Evolutionary conservation across 2,888 invertebrate genomes (phyloP), one percentile per base, ranked within the genome.

Genomic region (Allolobophora icterica): DNA sequence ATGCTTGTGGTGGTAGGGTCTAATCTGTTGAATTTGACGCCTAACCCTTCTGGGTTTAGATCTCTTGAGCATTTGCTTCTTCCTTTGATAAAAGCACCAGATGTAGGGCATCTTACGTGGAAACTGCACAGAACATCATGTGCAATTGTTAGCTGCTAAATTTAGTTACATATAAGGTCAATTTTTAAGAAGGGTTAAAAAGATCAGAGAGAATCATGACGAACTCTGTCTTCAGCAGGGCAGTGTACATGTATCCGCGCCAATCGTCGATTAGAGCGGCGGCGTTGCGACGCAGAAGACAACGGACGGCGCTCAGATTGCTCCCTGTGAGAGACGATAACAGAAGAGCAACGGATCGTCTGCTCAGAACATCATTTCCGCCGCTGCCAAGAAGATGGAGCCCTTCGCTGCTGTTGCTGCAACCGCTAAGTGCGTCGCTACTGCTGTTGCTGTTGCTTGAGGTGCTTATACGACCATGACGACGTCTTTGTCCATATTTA

Each of bases 381-480:
- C 30, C n/a, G n/a, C 71, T 4, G 0, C 71, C 24, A 6, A n/a
- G n/a, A n/a, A n/a, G n/a, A n/a, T n/a, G n/a, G n/a, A n/a, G n/a
- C n/a, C n/a, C n/a, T 71, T 8, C 71, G 30, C 71, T 71, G 71
- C 71, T 71, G 30, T 71, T n/a, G 71, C 71, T 17, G 30, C n/a
- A n/a, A 71, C n/a, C 71, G 71, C 8, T 71, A 71, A 71, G 30
- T 71, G 71, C 71, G 71, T n/a, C n/a, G 38, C 38, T 38, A 8
- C 71, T 71, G 52, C 52, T 21, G 71, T 8, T 71, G 71, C 71
- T 30, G 30, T n/a, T 71, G n/a, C 8, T 71, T 30, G 8, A n/a
- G 71, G 30, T 71, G 71, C 71, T 71, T 71, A 71, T n/a, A n/a
- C 71, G 71, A 71, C 71, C 71, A 71, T n/a, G 71, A 71, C 71